Percentiles rank a stretch among this genome's conserved stretches.
Evolutionary conservation across 2,888 invertebrate species (phyloP).

Genomic region (Dioctria rufipes): DNA sequence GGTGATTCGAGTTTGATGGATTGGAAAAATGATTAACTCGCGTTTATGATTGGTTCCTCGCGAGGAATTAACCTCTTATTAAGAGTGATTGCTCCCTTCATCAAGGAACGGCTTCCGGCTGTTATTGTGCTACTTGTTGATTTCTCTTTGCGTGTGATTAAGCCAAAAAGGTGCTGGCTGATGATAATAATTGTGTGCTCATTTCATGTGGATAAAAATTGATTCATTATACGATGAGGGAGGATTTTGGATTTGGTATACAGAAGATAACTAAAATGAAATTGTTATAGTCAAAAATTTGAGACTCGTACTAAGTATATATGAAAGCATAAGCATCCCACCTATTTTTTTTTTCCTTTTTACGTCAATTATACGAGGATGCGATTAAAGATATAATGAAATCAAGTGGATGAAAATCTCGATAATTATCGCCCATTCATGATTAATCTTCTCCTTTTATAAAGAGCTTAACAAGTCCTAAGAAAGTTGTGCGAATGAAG

Average conservation of each 20-base stretch:
- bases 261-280: no score
- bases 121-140: conserved; percentile 33
- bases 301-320: no score
- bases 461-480: conserved; percentile 46
- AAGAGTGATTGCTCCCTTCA: conserved; percentile 46
- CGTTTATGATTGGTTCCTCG: conserved; percentile 47
- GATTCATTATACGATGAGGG: neutral
- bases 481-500: conserved; percentile 8
- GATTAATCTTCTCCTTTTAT: conserved; percentile 49
- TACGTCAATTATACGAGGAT: conserved; percentile 28
- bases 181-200: neutral
- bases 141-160: neutral
- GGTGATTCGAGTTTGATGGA: conserved; percentile 48
- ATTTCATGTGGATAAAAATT: neutral
- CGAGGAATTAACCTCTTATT: conserved; percentile 43
- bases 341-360: neutral
- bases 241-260: no score
- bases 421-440: conserved; percentile 51
- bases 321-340: neutral
- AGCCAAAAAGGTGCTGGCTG: neutral
- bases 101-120: conserved; percentile 15
- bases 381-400: conserved; percentile 47
- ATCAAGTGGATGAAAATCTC: conserved; percentile 48
- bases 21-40: conserved; percentile 48
- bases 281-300: no score